Evolutionary conservation across 2,797 vertebrate genomes (phyloP).

Genomic region (Myiothlypis chrysogaster): DNA sequence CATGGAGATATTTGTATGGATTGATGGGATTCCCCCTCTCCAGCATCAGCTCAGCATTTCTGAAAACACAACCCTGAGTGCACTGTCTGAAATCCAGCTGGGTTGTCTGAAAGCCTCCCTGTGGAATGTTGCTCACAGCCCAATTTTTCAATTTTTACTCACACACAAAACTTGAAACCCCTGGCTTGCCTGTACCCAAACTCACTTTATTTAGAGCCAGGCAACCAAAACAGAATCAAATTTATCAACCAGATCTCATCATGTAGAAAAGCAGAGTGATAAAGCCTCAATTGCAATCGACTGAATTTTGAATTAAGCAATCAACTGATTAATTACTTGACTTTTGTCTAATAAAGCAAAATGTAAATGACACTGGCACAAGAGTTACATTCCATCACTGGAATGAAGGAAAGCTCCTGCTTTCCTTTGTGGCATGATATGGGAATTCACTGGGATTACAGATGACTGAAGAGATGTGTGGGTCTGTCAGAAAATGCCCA

Average conservation of each 20-base stretch:
- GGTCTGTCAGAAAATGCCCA: neutral
- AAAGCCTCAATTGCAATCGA: constrained; percentile 16
- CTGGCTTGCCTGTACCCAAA: neutral
- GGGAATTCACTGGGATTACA: neutral
- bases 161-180: neutral
- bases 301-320: constrained; percentile 51
- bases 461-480: neutral
- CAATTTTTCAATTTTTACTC: neutral
- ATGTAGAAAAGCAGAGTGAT: constrained; percentile 39
- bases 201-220: neutral
- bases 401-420: neutral
- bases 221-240: neutral
- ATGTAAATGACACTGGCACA: constrained; percentile 9
- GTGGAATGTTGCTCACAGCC: neutral
- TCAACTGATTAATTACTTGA: constrained; percentile 65
- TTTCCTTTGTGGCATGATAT: neutral
- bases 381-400: neutral
- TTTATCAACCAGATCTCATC: constrained; percentile 27
- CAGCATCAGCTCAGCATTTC: neutral
- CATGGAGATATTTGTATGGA: neutral
- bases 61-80: neutral
- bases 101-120: neutral
- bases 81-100: neutral
- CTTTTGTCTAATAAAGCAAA: constrained; percentile 66
- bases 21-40: neutral